Evolutionary conservation across 2,888 invertebrate species (phyloP).

Genomic region (Athrips mouffetella): DNA sequence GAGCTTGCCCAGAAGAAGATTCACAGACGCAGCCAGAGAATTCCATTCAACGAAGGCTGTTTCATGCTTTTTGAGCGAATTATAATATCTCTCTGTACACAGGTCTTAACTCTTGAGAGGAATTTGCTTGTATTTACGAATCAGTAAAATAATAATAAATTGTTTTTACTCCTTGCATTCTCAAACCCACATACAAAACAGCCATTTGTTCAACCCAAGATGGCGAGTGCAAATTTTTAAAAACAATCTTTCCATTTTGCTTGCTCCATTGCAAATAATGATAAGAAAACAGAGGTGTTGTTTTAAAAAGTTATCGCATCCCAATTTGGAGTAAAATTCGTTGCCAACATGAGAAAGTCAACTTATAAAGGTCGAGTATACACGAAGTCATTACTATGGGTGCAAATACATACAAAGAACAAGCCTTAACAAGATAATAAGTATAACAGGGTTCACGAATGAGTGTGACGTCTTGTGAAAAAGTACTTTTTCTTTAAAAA

Average conservation of each 20-base stretch:
- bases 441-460: too few species aligned
- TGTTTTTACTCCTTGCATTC: background rate
- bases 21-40: too few species aligned
- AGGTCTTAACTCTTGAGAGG: too few species aligned
- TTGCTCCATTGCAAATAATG: constrained; percentile 4
- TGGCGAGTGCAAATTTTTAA: background rate
- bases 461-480: background rate
- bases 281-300: constrained; percentile 4
- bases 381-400: too few species aligned
- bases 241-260: background rate
- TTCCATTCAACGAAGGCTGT: background rate
- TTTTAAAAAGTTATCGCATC: background rate
- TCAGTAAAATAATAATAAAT: too few species aligned
- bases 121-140: too few species aligned
- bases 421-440: too few species aligned
- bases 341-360: background rate
- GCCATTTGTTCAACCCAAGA: background rate
- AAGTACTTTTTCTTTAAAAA: too few species aligned
- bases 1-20: too few species aligned
- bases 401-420: too few species aligned
- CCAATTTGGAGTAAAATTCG: background rate
- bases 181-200: background rate
- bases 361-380: background rate
- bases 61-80: background rate
- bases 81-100: too few species aligned